Evolutionary conservation across 2,888 invertebrate genomes (phyloP).

Genomic region (Mechanitis mazaeus): DNA sequence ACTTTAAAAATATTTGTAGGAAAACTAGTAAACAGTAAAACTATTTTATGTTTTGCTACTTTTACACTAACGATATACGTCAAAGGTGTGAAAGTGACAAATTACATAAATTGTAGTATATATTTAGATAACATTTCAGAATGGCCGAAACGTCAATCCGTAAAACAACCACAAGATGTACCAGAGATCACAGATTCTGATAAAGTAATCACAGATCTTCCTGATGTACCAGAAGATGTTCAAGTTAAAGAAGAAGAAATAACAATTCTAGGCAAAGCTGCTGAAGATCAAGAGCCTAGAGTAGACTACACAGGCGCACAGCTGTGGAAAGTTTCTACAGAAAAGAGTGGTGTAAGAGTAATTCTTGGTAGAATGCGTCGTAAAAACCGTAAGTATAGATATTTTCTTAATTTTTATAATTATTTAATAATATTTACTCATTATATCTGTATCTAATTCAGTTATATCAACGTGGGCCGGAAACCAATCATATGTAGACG

Average conservation of each 20-base stretch:
- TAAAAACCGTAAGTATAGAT: constrained; percentile 55
- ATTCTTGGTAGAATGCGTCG: constrained; percentile 52
- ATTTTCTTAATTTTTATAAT: neutral
- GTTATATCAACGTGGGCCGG: constrained; percentile 82
- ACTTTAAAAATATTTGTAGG: too few species aligned
- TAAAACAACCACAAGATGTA: constrained; percentile 49
- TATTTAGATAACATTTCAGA: constrained; percentile 39
- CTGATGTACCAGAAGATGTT: constrained; percentile 29
- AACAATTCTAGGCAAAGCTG: constrained; percentile 33
- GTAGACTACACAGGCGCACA: constrained; percentile 86
- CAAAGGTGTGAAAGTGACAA: too few species aligned
- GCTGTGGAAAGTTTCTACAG: constrained; percentile 80
- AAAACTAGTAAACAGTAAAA: too few species aligned
- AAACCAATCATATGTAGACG: constrained; percentile 79
- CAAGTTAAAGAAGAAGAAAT: constrained; percentile 29
- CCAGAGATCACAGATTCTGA: constrained; percentile 19
- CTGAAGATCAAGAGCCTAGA: constrained; percentile 39
- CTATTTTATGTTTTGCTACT: too few species aligned
- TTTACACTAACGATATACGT: too few species aligned
- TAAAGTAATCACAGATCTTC: constrained; percentile 29
- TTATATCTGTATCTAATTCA: constrained; percentile 35
- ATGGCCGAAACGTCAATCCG: constrained; percentile 57
- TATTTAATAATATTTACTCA: neutral
- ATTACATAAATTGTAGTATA: neutral
- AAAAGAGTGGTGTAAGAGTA: constrained; percentile 64